Evolutionary conservation across 2,113 vertebrate species (phyloP), one percentile per base, ranked within the genome.

Genomic region (Meles meles): DNA sequence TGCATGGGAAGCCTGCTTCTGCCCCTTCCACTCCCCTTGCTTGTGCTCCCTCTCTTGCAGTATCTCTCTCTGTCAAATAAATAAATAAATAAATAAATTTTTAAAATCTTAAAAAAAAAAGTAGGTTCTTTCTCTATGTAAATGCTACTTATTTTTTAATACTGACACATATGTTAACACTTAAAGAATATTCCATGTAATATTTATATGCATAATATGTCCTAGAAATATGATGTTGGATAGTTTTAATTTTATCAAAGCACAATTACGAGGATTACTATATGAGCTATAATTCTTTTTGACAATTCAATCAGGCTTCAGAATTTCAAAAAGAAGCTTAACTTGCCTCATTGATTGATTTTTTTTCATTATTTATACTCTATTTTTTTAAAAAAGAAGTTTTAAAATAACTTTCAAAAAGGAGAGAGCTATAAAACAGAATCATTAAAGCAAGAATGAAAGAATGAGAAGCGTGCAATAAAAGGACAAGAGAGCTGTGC

Each of bases 241-340:
- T 83, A 88, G 80, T 92, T 96, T 92, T 82, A 88, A 94, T 93
- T 97, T 89, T 90, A 91, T 94, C 83, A 96, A 92, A 96, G 71
- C 3, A 6, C 61, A 96, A 96, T 96, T 96, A 90, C 31, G 39
- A 79, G 63, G 59, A 90, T 85, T 96, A 57, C 31, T 95, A 25
- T 44, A 57, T n/a, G 81, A 95, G 69, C 84, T 94, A 96, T 97
- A 93, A 96, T 93, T 98, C 96, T 97, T 97, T 94, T 79, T 96
- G 97, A 97, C 95, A 98, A 96, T 97, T 98, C 96, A 96, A 96
- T 96, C 95, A 81, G 61, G 81, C 57, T 93, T 96, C 88, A 96
- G 96, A 93, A 93, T 93, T 97, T 97, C 61, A 74, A 86, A 93
- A 93, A 96, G 92, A 92, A 90, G 80, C 88, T 96, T 97, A 97